Evolutionary conservation across 92 coral and sea anemone genomes (phyloP), one percentile per base, ranked within the genome.

Genomic region (Palythoa grandis): DNA sequence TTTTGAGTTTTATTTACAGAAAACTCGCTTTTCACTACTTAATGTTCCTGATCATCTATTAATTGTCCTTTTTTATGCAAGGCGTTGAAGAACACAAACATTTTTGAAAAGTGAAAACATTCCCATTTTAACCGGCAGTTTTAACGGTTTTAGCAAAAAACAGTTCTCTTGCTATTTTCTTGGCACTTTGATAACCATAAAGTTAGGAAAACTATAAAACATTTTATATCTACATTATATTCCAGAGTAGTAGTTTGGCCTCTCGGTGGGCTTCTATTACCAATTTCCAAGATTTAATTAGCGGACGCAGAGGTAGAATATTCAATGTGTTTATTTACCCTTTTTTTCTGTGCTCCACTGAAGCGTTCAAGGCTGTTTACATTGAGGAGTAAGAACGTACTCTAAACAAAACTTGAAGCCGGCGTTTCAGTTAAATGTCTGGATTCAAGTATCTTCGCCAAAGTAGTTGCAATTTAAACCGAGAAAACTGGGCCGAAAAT

Each of bases 311-410:
- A 77, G 17, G 7, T 7, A 77, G 29, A 29, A 39, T 37, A 39
- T 29, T 35, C 43, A 35, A 38, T 22, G 19, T 74, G 52, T 77
- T 54, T 77, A 29, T 17, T 76, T 76, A 58, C 40, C 23, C 1
- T 48, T 35, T 77, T 77, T 7, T 35, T 17, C 11, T 77, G 12
- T 16, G 82, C 69, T 3, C 82, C 82, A 77, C 24, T 77, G 82
- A 77, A 77, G 68, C 82, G 69, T 47, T 7, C 47, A 50, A 5
- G 58, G 35, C 16, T 54, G 82, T 40, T 77, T 77, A 77, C 69
- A 77, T 77, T 77, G 1, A 29, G 53, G 11, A 15, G 12, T 9
- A 14, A 19, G 65, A 58, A 11, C 50, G 9, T 43, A 43, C 50
- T 5, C 50, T 0, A 43, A 43, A 43, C 50, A 43, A 43, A 43